A percentile compares a stretch with the other conserved stretches of the same genome.
Conservation (phyloP, 2,113 vertebrate species). For the Camelus bactrianus region DNA sequence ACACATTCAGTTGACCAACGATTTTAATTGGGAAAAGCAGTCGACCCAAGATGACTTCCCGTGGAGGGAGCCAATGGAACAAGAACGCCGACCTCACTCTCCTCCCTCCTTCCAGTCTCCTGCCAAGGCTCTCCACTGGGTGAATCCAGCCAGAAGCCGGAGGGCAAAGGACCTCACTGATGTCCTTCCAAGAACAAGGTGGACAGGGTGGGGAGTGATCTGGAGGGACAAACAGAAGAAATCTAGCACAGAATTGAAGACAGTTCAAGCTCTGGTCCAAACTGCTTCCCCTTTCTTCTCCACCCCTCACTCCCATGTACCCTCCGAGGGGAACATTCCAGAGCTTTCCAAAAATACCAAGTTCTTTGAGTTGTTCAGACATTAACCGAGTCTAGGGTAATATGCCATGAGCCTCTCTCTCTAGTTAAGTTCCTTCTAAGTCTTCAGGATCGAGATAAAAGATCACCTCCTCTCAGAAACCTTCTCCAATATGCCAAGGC, state of each 20-base stretch:
- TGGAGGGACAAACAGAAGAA: background rate
- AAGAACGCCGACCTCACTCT: background rate
- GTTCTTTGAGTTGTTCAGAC: background rate
- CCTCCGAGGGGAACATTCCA: background rate
- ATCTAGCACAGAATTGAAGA: background rate
- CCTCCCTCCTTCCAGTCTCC: background rate
- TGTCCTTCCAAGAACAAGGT: background rate
- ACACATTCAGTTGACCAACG: background rate
- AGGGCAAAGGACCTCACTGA: background rate
- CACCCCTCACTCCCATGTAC: background rate
- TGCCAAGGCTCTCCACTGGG: background rate
- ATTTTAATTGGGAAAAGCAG: background rate
- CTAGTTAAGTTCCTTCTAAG: background rate
- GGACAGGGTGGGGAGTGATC: too few relatives aligned
- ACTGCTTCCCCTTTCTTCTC: background rate
- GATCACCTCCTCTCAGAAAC: background rate
- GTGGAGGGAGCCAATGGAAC: background rate
- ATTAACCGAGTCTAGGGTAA: background rate
- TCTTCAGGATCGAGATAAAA: background rate
- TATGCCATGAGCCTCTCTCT: background rate
- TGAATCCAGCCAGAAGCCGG: background rate
- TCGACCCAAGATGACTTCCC: background rate
- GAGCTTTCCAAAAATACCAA: background rate
- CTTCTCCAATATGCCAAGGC: background rate
- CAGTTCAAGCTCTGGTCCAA: background rate